phyloP scores from a whole-genome alignment of 2,113 vertebrate species.

The Cranoglanis bouderius region DNA sequence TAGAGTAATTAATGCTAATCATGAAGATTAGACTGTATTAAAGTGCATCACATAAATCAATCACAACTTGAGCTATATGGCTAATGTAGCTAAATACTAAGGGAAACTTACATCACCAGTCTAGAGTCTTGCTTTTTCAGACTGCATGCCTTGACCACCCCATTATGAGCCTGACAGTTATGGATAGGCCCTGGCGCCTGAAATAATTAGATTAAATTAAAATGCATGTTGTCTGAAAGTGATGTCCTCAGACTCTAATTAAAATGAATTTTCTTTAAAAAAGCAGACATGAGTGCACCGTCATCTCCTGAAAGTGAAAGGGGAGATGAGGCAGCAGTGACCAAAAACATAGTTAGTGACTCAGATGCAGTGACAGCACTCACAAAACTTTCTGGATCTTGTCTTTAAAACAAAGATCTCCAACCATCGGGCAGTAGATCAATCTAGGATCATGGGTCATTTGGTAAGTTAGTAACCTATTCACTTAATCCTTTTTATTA shows the following conservation, averaged over 20 bases:
- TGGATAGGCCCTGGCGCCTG: slow-evolving; percentile 75
- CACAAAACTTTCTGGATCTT: not conserved
- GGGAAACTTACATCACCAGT: not conserved
- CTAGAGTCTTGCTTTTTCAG: not conserved
- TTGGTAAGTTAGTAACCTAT: not conserved
- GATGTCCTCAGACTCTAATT: slow-evolving; percentile 69
- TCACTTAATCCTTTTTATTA: not conserved
- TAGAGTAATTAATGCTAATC: not conserved
- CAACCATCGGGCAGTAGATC: too few species aligned
- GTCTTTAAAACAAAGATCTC: not conserved
- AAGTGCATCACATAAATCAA: not conserved
- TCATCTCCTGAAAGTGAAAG: slow-evolving; percentile 57
- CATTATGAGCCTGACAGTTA: slow-evolving; percentile 77
- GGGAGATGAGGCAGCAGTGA: slow-evolving; percentile 60
- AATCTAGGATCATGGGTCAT: accelerated
- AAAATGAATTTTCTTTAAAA: slow-evolving; percentile 69
- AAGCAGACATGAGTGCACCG: slow-evolving; percentile 32
- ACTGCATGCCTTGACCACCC: slow-evolving; percentile 53
- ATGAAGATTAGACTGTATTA: not conserved
- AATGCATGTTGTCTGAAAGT: slow-evolving; percentile 71
- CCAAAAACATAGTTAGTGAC: slow-evolving; percentile 42
- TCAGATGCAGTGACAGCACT: not conserved
- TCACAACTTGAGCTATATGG: not conserved
- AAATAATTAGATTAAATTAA: slow-evolving; percentile 79
- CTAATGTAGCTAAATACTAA: not conserved